phyloP scores from a whole-genome alignment of 1,140 invertebrate species.

The Wiebesia pumilae region DNA sequence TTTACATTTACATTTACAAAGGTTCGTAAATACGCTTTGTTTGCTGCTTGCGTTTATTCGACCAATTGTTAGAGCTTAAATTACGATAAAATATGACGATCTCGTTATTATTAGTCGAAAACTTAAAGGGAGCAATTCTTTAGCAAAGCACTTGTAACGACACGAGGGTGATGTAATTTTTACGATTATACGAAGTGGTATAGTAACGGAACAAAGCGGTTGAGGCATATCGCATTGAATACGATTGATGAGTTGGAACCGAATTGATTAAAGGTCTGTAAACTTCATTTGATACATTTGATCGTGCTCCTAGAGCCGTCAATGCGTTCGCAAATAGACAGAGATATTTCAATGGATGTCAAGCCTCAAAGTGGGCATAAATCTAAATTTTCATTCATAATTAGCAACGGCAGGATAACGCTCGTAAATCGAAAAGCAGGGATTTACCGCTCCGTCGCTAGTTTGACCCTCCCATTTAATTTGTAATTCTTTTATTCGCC shows the following conservation, averaged over 20 bases:
- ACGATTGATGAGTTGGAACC: conserved; percentile 27
- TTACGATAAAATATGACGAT: too few species aligned
- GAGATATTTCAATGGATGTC: conserved; percentile 12
- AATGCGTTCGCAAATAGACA: conserved; percentile 44
- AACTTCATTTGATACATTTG: conserved; percentile 45
- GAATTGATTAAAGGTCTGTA: conserved; percentile 52
- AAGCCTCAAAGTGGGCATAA: conserved; percentile 35
- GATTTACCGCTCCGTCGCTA: conserved; percentile 56
- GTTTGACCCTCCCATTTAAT: neutral
- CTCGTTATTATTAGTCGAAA: too few species aligned
- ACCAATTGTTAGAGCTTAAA: too few species aligned
- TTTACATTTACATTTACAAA: too few species aligned
- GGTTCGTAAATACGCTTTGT: too few species aligned
- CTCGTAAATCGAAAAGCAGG: conserved; percentile 61
- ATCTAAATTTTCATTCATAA: conserved; percentile 63
- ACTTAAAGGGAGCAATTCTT: too few species aligned
- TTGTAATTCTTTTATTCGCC: neutral
- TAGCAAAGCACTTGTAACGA: neutral
- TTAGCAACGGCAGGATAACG: conserved; percentile 56
- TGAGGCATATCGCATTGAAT: neutral
- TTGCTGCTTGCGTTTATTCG: too few species aligned
- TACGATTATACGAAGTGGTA: neutral
- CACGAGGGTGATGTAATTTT: neutral
- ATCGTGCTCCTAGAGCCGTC: conserved; percentile 14
- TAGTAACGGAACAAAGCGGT: neutral